Percentiles rank a stretch among this genome's conserved stretches.
Evolutionary conservation across 2,797 vertebrate species (phyloP).

Genomic region (Enteromius argenteus): DNA sequence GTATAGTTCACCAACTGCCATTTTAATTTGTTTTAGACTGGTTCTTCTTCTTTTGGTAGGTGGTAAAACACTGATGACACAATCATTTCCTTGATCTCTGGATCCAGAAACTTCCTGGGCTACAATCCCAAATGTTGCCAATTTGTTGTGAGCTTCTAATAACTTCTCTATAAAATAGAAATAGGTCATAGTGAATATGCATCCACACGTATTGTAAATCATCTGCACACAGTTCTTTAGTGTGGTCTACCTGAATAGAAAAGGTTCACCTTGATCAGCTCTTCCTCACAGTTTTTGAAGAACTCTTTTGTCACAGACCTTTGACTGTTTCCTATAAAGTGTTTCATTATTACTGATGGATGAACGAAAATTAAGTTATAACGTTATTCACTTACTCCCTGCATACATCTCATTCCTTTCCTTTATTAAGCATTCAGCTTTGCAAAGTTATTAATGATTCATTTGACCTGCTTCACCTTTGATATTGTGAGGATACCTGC

Average conservation of each 20-base stretch:
- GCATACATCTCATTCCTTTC: not conserved
- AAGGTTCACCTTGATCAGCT: slow-evolving; percentile 64
- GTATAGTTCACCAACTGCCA: slow-evolving; percentile 66
- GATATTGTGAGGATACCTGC: slow-evolving; percentile 35
- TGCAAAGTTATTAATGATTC: slow-evolving; percentile 51
- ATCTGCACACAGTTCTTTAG: not conserved
- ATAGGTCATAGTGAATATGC: not conserved
- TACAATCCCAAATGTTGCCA: slow-evolving; percentile 55
- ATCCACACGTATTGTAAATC: not conserved
- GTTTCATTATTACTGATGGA: not conserved
- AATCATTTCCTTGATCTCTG: not conserved
- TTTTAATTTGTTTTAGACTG: slow-evolving; percentile 61
- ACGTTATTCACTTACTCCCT: not conserved
- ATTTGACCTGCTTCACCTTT: slow-evolving; percentile 50
- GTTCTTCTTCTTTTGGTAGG: slow-evolving; percentile 30
- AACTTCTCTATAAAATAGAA: slow-evolving; percentile 62
- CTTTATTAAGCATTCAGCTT: slow-evolving; percentile 27
- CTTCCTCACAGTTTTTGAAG: slow-evolving; percentile 63
- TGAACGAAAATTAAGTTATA: not conserved
- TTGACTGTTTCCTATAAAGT: slow-evolving; percentile 6
- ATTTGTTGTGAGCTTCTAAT: slow-evolving; percentile 57
- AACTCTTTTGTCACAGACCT: slow-evolving; percentile 52
- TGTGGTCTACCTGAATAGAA: slow-evolving; percentile 66
- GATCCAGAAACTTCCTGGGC: slow-evolving; percentile 37
- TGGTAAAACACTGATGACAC: slow-evolving; percentile 27